These are phyloP conservation scores for Drosophila elegans DNA, from an alignment of 1,140 invertebrate genomes.

Conservation along the genomic window DNA sequence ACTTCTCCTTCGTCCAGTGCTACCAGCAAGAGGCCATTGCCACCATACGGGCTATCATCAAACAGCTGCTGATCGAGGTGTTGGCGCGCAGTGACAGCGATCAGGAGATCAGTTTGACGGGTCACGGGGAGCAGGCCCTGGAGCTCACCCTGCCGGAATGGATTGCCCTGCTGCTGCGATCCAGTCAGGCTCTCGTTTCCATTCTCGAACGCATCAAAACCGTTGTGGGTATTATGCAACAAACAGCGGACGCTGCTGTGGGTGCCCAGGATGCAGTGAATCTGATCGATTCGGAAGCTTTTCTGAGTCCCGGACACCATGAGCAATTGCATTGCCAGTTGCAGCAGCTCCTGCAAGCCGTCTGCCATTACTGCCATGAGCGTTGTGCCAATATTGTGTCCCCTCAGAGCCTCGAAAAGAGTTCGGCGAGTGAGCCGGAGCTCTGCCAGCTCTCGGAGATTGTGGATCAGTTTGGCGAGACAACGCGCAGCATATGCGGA, in stretches of 20 bases:
- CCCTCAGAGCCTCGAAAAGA: slow-evolving; percentile 89
- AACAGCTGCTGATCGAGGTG: slow-evolving; percentile 94
- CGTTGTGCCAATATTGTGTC: slow-evolving; percentile 93
- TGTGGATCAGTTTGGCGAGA: slow-evolving; percentile 91
- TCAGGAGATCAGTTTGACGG: slow-evolving; percentile 88
- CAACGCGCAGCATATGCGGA: slow-evolving; percentile 92
- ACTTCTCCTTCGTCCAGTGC: slow-evolving; percentile 94
- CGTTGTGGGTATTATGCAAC: slow-evolving; percentile 90
- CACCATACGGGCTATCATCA: slow-evolving; percentile 94
- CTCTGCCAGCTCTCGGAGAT: slow-evolving; percentile 91
- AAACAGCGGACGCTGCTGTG: slow-evolving; percentile 87
- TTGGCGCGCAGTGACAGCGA: slow-evolving; percentile 86
- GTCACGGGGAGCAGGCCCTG: slow-evolving; percentile 89
- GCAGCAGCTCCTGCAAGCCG: slow-evolving; percentile 90
- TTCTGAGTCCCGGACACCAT: slow-evolving; percentile 90
- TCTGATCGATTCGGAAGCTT: slow-evolving; percentile 87
- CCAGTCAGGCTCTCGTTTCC: slow-evolving; percentile 89
- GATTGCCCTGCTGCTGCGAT: slow-evolving; percentile 90
- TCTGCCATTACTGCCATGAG: slow-evolving; percentile 97
- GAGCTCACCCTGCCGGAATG: slow-evolving; percentile 91
- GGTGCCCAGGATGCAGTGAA: slow-evolving; percentile 86
- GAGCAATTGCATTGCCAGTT: slow-evolving; percentile 89
- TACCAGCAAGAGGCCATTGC: slow-evolving; percentile 96
- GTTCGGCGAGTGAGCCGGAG: slow-evolving; percentile 89
- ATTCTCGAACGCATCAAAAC: slow-evolving; percentile 88